A percentile compares a stretch with the other conserved stretches of the same genome.
These are phyloP conservation scores for Anadara kagoshimensis DNA, from an alignment of 1,140 invertebrate species.

Conservation along the genomic window DNA sequence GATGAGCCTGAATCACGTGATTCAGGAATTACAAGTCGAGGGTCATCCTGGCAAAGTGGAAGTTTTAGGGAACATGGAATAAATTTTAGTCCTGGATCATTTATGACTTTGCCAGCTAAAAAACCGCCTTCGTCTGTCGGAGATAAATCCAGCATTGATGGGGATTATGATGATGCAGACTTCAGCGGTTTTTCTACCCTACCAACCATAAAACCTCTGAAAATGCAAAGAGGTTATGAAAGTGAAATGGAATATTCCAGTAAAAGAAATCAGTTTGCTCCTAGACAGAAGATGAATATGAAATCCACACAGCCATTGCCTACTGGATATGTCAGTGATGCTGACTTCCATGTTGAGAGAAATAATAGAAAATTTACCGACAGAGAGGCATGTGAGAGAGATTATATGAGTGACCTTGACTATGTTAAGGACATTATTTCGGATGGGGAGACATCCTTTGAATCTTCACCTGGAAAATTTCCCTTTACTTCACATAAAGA, in stretches of 20 bases:
- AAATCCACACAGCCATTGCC: slow-evolving; percentile 2
- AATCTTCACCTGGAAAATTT: not conserved
- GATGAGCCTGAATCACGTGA: slow-evolving; percentile 39
- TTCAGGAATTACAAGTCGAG: slow-evolving; percentile 45
- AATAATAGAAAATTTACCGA: slow-evolving; percentile 9
- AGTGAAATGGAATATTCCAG: slow-evolving; percentile 29
- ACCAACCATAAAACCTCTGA: slow-evolving; percentile 59
- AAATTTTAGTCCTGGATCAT: slow-evolving; percentile 54
- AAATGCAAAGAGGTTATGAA: slow-evolving; percentile 44
- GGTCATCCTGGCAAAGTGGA: slow-evolving; percentile 48
- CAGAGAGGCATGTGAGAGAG: slow-evolving; percentile 23
- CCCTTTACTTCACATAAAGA: no score
- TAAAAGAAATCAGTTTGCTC: not conserved
- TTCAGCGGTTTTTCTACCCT: slow-evolving; percentile 50
- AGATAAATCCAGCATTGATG: slow-evolving; percentile 16
- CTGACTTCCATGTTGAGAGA: slow-evolving; percentile 32
- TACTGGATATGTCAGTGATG: slow-evolving; percentile 34
- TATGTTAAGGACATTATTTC: slow-evolving; percentile 23
- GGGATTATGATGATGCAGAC: slow-evolving; percentile 41
- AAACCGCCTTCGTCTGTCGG: slow-evolving; percentile 15
- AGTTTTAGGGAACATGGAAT: slow-evolving; percentile 30
- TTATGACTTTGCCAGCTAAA: slow-evolving; percentile 55
- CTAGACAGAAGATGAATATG: slow-evolving; percentile 18
- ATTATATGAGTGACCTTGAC: slow-evolving; percentile 31
- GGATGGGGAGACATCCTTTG: slow-evolving; percentile 23